Conservation (phyloP, 2,888 invertebrate genomes). For the Actias luna region DNA sequence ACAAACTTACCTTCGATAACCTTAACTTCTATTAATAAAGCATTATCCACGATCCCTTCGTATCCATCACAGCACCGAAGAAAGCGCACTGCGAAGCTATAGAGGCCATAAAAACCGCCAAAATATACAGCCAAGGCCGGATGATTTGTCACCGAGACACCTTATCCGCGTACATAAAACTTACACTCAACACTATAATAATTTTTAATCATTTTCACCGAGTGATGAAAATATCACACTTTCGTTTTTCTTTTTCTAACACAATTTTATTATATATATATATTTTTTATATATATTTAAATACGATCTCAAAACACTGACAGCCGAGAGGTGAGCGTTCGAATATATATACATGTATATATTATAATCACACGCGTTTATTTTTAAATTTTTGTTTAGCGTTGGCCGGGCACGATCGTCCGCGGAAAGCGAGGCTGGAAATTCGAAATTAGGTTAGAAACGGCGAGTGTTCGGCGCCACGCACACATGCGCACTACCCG, state of each 20-base stretch:
- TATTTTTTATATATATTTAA: too few species aligned
- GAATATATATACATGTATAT: background rate
- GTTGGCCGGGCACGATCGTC: slow-evolving; percentile 65
- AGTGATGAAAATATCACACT: slow-evolving; percentile 11
- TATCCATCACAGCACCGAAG: slow-evolving; percentile 45
- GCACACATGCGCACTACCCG: slow-evolving; percentile 65
- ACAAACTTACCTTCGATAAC: slow-evolving; percentile 3
- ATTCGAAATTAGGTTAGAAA: slow-evolving; percentile 80
- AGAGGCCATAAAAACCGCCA: slow-evolving; percentile 28
- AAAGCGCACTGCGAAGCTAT: slow-evolving; percentile 33
- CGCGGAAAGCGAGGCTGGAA: slow-evolving; percentile 64
- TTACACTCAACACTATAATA: slow-evolving; percentile 55
- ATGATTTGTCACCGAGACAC: slow-evolving; percentile 63
- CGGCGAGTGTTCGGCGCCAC: slow-evolving; percentile 68
- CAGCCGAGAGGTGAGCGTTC: slow-evolving; percentile 13
- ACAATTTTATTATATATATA: too few species aligned
- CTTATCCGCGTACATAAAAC: slow-evolving; percentile 41
- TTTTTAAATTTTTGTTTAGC: slow-evolving; percentile 66
- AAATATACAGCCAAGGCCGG: slow-evolving; percentile 35
- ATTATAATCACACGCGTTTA: too few species aligned
- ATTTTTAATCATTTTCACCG: slow-evolving; percentile 59
- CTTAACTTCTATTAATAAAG: background rate
- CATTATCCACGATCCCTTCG: slow-evolving; percentile 39
- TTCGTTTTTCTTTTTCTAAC: slow-evolving; percentile 1
- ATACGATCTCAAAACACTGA: slow-evolving; percentile 17